Base-by-base conservation (phyloP, 2,888 invertebrate species). In the Strigamia crassipes region DNA sequence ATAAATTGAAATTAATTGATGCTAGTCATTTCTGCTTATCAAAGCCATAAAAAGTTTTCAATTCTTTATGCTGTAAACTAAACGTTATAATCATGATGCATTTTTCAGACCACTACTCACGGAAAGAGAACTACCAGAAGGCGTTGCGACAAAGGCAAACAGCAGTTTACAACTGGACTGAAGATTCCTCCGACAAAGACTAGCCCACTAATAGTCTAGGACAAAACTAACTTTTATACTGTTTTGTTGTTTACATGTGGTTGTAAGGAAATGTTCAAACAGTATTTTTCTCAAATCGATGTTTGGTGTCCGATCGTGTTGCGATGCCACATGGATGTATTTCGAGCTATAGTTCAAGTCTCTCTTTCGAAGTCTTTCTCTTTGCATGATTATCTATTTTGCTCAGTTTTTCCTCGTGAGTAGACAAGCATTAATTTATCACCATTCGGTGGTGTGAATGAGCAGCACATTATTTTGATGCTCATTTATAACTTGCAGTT, bases 71-170 rank as follows among this genome's bases (percentile, higher is more conserved):
- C 13, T 27, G 27, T 27, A 27, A 27, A 13, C 46, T n/a, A 18
- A n/a, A 1, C 9, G 9, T 56, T n/a, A n/a, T 56, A 56, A 18
- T 56, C 56, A n/a, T 18, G 4, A 18, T 56, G 6, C n/a, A 4
- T 18, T 56, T 56, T 21, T 56, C 38, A 81, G 81, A 81, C 31
- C 81, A 81, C 34, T 81, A 81, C 42, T 81, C 81, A 10, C 61
- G 81, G 15, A 34, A 61, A 42, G 66, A 81, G 21, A 61, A 66
- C 61, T 81, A 66, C 66, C 81, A 81, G 23, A 66, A 56, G 34
- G 81, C 38, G n/a, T 66, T 81, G 18, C 66, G 66, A 18, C 31
- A 66, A 34, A 23, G 66, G n/a, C 81, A 81, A 23, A n/a, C 66
- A 42, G 81, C 81, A 13, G 66, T 81, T 12, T 66, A 66, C 81